These are phyloP conservation scores for Cynoglossus semilaevis DNA, from an alignment of 2,113 vertebrate species.

Conservation along the genomic window DNA sequence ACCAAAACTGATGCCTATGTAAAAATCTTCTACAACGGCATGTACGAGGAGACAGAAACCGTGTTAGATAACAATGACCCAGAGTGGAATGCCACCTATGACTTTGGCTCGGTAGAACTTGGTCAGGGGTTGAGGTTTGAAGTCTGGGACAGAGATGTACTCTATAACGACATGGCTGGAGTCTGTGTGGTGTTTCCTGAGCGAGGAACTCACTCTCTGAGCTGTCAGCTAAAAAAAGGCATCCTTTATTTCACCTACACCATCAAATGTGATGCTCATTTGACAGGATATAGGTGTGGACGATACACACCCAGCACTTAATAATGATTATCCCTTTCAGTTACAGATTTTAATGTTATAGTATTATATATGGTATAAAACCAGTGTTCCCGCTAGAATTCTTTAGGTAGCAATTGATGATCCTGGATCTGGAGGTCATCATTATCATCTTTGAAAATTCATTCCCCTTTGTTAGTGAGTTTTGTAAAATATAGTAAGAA, in stretches of 20 bases:
- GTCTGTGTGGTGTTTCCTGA: conserved; percentile 67
- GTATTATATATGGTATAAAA: no score
- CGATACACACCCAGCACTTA: conserved; percentile 69
- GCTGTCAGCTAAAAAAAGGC: conserved; percentile 72
- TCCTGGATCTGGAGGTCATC: no score
- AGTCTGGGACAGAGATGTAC: conserved; percentile 77
- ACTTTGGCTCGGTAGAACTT: conserved; percentile 72
- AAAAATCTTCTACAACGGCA: conserved; percentile 73
- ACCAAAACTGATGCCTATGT: conserved; percentile 74
- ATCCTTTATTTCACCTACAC: conserved; percentile 75
- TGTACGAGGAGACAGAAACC: conserved; percentile 69
- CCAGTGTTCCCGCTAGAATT: no score
- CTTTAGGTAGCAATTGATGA: no score
- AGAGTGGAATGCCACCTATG: conserved; percentile 65
- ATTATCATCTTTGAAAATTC: no score
- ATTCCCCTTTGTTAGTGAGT: no score
- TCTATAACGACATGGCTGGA: conserved; percentile 69
- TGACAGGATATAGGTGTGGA: conserved; percentile 74
- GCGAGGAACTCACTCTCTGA: conserved; percentile 65
- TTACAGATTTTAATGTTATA: neutral
- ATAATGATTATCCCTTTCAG: conserved; percentile 22
- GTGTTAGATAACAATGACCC: conserved; percentile 73
- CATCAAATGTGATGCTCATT: conserved; percentile 66
- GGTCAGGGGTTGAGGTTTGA: conserved; percentile 73
- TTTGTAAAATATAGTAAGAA: no score